These are phyloP conservation scores for Orthosia incerta DNA, from an alignment of 2,888 invertebrate species.

Conservation along the genomic window DNA sequence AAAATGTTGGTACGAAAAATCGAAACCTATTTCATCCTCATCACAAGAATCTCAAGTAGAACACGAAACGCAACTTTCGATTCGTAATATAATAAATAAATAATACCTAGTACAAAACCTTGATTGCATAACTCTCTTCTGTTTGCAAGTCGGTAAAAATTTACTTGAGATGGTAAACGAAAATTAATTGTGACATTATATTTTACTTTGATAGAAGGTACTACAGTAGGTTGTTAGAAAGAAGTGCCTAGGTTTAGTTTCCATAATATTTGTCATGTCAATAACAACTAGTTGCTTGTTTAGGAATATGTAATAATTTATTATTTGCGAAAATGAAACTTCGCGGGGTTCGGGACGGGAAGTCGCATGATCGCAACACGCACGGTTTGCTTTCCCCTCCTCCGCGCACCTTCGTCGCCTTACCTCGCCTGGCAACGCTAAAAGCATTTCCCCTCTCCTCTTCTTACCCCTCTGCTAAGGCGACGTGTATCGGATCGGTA, in stretches of 20 bases:
- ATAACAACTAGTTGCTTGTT: no score
- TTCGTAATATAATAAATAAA: no score
- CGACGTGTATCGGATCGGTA: conserved; percentile 2
- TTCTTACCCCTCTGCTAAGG: conserved; percentile 3
- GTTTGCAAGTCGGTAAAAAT: no score
- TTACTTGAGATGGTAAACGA: no score
- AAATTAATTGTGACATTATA: no score
- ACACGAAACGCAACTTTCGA: no score
- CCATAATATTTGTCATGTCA: no score
- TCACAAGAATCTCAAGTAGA: background rate
- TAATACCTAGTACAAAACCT: no score
- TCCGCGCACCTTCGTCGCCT: background rate
- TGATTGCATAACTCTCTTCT: no score
- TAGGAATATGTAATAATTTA: background rate
- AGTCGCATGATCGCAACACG: background rate
- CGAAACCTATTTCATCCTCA: background rate
- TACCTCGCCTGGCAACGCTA: background rate
- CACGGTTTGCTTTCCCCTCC: background rate
- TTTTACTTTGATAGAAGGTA: no score
- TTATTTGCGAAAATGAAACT: background rate
- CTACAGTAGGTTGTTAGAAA: no score
- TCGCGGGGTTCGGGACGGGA: background rate
- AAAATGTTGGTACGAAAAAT: background rate
- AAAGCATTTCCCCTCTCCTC: background rate
- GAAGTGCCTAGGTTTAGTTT: no score